These are phyloP conservation scores for Druon quercuslanigerum DNA, from an alignment of 1,140 invertebrate genomes.

Conservation along the genomic window DNA sequence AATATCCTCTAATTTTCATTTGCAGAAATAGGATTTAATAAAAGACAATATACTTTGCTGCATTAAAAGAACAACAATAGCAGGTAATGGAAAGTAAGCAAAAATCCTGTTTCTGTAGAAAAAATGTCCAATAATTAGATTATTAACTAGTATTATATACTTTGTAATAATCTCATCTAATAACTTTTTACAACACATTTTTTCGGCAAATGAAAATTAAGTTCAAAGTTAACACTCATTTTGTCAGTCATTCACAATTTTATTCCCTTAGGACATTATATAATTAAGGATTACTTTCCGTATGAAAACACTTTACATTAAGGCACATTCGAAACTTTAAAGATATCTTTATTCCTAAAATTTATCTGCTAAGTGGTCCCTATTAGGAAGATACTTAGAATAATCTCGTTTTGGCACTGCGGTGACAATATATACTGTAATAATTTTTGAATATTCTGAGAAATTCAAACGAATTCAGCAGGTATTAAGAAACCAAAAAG, in stretches of 20 bases:
- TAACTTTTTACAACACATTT: neutral
- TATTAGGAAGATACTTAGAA: constrained; percentile 66
- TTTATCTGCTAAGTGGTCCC: constrained; percentile 66
- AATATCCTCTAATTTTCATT: neutral
- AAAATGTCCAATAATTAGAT: neutral
- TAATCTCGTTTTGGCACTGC: constrained; percentile 37
- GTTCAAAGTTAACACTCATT: too few relatives aligned
- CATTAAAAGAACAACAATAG: neutral
- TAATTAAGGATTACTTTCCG: neutral
- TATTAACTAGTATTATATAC: constrained; percentile 7
- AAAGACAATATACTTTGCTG: neutral
- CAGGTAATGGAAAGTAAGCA: neutral
- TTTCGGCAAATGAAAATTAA: neutral
- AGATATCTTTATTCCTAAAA: constrained; percentile 7
- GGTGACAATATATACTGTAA: constrained; percentile 1
- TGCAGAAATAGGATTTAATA: neutral
- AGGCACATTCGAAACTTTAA: constrained; percentile 22
- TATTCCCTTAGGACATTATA: neutral
- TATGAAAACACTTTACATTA: neutral
- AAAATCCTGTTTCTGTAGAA: neutral
- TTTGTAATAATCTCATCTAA: neutral
- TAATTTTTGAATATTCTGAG: neutral
- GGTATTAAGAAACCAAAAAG: constrained; percentile 25
- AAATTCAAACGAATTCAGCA: neutral
- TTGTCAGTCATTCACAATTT: too few relatives aligned